Base-by-base conservation (phyloP, 2,113 vertebrate species). In the Odontesthes bonariensis region DNA sequence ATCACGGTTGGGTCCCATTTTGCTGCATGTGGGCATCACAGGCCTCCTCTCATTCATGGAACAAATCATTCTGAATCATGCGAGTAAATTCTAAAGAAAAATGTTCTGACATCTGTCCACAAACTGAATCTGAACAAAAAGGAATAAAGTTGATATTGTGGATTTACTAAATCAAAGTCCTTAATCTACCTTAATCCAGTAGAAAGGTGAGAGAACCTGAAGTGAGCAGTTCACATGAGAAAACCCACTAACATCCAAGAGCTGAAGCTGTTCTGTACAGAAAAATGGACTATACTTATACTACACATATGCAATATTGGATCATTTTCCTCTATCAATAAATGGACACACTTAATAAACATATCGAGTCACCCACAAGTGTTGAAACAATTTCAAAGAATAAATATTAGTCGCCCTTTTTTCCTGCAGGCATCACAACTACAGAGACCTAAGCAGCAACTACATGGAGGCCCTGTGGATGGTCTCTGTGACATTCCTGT, bases 391-490 rank as follows among this genome's bases (percentile, higher is more conserved):
- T 2, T 16, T 8, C 46, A 49, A 13, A 49, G 2, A 49, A 5
- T 17, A 17, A 17, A 6, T n/a, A 17, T 17, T 16, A 11, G 46
- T 49, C 9, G 7, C 9, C 17, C 2, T 62, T 69, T 11, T 3
- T 81, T 52, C 75, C 69, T 35, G 3, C 89, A 98, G 97, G 93
- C 98, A 98, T 86, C 97, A 98, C 6, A 98, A 99, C 92, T 96
- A 97, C 86, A 94, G 95, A 81, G 97, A 98, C 81, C 94, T 98
- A 82, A 98, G 97, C 79, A 98, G 97, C 94, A 99, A 96, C 94
- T 99, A 99, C 86, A 86, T 99, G 94, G 97, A 97, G 33, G 97
- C 97, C 22, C 93, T 99, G 96, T 99, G 97, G 97, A 93, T 99
- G 78, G 96, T 99, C 77, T 99, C 97, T 11, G 97, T 99, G 85